Percentiles rank a stretch among this genome's conserved stretches.
Evolutionary conservation across 2,797 vertebrate species (phyloP).

Genomic region (Notoglanidium macrostoma): DNA sequence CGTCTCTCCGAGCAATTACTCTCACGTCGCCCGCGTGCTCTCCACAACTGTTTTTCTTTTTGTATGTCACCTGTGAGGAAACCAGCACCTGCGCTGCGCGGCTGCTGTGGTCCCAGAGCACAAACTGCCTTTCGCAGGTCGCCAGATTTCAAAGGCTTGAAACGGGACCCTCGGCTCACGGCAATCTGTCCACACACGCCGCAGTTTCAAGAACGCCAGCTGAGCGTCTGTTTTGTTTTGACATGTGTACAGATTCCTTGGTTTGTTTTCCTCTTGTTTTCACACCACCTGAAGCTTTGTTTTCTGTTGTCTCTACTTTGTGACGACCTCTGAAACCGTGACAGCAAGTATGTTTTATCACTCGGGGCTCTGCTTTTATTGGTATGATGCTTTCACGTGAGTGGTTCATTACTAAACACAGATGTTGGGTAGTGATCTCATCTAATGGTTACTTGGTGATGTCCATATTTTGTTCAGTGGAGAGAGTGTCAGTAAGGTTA

Average conservation of each 20-base stretch:
- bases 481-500: not conserved
- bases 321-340: not conserved
- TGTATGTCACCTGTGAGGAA: constrained; percentile 73
- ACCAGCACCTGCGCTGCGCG: constrained; percentile 46
- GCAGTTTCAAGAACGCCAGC: not conserved
- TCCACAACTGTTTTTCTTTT: constrained; percentile 70
- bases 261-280: not conserved
- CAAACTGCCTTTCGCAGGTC: constrained; percentile 75
- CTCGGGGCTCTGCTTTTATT: not conserved
- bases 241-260: constrained; percentile 2
- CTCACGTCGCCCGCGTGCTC: constrained; percentile 65
- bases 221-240: constrained; percentile 32
- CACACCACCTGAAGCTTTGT: not conserved
- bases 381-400: not conserved
- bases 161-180: constrained; percentile 66
- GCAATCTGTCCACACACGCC: constrained; percentile 66
- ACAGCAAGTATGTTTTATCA: not conserved
- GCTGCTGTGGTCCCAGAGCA: constrained; percentile 24
- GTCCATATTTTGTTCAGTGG: not conserved
- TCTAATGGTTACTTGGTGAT: not conserved
- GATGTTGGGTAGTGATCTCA: not conserved
- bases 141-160: constrained; percentile 59
- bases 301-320: not conserved
- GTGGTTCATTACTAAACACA: not conserved
- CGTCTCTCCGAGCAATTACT: constrained; percentile 76